Percentiles rank a stretch among this genome's conserved stretches.
phyloP scores from a whole-genome alignment of 2,888 invertebrate species.

The Hydropsyche betteni region DNA sequence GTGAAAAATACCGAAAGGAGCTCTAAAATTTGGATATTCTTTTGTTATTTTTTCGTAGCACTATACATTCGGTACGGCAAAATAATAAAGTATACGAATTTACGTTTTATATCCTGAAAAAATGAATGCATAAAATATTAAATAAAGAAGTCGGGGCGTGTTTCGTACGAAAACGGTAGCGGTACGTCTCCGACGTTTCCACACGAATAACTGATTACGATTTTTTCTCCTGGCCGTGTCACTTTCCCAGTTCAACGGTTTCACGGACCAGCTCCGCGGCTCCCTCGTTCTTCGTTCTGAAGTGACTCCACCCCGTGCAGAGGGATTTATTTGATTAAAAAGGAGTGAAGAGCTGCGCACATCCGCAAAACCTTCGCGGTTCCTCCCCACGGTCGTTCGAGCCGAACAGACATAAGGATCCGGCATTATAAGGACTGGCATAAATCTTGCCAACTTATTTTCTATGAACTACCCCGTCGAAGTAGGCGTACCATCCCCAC shows the following conservation, averaged over 20 bases:
- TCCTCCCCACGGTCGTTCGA: constrained; percentile 34
- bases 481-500: constrained; percentile 23
- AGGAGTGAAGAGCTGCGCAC: constrained; percentile 35
- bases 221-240: constrained; percentile 16
- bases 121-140: too few relatives aligned
- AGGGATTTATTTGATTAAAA: constrained; percentile 52
- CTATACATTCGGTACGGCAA: too few relatives aligned
- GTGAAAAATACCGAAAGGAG: too few relatives aligned
- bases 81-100: too few relatives aligned
- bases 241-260: constrained; percentile 21
- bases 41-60: too few relatives aligned
- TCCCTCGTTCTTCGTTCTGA: too few relatives aligned
- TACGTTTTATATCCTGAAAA: too few relatives aligned
- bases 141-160: too few relatives aligned
- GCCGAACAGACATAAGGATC: constrained; percentile 45
- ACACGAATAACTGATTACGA: constrained; percentile 25
- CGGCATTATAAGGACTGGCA: constrained; percentile 46
- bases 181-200: constrained; percentile 7
- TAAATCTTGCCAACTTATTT: constrained; percentile 51
- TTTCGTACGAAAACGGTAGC: too few relatives aligned
- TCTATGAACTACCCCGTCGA: constrained; percentile 49
- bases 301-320: neutral
- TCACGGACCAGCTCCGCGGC: neutral
- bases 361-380: constrained; percentile 24
- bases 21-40: too few relatives aligned